A percentile compares a stretch with the other conserved stretches of the same genome.
Evolutionary conservation across 2,888 invertebrate species (phyloP).

Genomic region (Trissolcus brochymenae): DNA sequence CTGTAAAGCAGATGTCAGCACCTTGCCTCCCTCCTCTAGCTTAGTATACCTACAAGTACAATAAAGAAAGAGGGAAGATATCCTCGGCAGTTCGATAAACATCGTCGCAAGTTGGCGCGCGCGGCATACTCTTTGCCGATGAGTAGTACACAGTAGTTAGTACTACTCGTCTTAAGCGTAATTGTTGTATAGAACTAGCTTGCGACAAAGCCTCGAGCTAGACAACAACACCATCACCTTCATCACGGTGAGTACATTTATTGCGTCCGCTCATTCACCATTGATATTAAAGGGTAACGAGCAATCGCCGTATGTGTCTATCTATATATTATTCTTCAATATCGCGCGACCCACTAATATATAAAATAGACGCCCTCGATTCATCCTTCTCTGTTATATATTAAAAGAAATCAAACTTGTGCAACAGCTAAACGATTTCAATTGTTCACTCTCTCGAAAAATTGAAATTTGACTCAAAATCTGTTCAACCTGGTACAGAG

Average conservation of each 20-base stretch:
- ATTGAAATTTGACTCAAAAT: no score
- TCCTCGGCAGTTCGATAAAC: conserved; percentile 66
- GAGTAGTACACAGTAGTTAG: not conserved
- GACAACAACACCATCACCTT: conserved; percentile 53
- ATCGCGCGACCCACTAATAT: not conserved
- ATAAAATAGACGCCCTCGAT: no score
- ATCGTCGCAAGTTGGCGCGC: conserved; percentile 55
- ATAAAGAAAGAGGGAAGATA: no score
- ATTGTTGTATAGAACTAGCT: conserved; percentile 7
- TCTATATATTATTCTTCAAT: not conserved
- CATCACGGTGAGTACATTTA: not conserved
- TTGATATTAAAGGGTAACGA: not conserved
- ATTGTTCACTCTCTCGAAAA: no score
- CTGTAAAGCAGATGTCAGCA: conserved; percentile 20
- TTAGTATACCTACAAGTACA: no score
- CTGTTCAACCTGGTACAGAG: no score
- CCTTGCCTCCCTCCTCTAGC: not conserved
- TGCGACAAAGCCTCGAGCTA: conserved; percentile 43
- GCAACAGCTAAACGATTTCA: no score
- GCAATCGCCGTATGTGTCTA: not conserved
- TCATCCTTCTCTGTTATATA: no score
- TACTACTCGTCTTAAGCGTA: conserved; percentile 2
- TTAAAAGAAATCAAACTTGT: no score
- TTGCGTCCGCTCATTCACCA: not conserved
- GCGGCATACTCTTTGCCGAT: conserved; percentile 14